Evolutionary conservation across 2,797 vertebrate species (phyloP).

Genomic region (Triplophysa yarkandensis): DNA sequence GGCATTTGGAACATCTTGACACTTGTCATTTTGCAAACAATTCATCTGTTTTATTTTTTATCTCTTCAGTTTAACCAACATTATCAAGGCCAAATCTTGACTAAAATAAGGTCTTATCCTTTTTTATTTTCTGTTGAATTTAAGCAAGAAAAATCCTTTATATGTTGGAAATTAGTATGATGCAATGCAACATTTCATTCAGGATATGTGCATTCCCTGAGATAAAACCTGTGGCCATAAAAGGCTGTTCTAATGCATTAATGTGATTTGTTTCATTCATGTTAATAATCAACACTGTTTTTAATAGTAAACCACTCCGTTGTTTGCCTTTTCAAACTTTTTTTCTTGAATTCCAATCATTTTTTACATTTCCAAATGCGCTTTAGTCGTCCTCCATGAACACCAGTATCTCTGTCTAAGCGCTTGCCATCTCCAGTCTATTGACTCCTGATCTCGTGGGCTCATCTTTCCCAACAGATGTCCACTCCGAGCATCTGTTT

Average conservation of each 20-base stretch:
- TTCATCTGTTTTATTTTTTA: background rate
- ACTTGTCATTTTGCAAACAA: background rate
- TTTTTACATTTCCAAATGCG: background rate
- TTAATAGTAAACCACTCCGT: too few species aligned
- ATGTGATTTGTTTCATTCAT: too few species aligned
- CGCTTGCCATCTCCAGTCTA: constrained; percentile 74
- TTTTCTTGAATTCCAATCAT: background rate
- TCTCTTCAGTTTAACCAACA: background rate
- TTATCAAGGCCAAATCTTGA: background rate
- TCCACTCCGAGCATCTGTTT: constrained; percentile 88
- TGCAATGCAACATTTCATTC: too few species aligned
- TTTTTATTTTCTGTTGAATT: too few species aligned
- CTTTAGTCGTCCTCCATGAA: constrained; percentile 62
- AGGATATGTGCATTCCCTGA: too few species aligned
- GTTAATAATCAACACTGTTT: too few species aligned
- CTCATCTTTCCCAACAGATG: constrained; percentile 83
- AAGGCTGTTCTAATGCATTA: too few species aligned
- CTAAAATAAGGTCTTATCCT: too few species aligned
- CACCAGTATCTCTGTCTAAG: constrained; percentile 75
- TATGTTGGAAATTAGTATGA: too few species aligned
- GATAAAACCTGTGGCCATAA: too few species aligned
- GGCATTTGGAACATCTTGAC: background rate
- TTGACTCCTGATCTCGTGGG: constrained; percentile 77
- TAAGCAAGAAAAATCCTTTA: too few species aligned
- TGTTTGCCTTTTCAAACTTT: too few species aligned